Conservation (phyloP, 1,140 invertebrate species). For the Hyphantria cunea region DNA sequence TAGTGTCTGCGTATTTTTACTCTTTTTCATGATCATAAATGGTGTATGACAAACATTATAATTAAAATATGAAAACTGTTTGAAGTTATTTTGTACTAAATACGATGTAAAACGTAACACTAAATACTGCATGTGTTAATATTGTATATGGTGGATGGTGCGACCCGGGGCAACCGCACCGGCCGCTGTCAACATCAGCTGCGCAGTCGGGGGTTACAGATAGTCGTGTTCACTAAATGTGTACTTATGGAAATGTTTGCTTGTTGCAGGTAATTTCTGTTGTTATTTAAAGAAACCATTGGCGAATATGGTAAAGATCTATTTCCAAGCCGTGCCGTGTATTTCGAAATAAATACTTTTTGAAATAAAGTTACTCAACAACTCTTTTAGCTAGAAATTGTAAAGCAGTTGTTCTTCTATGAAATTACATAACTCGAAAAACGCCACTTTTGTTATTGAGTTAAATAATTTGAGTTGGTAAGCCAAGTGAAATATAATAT, state of each 20-base stretch:
- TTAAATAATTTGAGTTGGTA: no score
- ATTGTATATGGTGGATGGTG: constrained; percentile 26
- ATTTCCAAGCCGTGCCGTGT: neutral
- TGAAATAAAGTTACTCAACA: no score
- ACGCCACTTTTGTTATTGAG: neutral
- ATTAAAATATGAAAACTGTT: no score
- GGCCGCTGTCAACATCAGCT: constrained; percentile 51
- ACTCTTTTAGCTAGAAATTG: no score
- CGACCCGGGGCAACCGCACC: constrained; percentile 32
- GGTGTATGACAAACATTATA: no score
- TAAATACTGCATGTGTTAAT: constrained; percentile 8
- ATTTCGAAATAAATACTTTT: no score
- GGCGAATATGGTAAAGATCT: constrained; percentile 1
- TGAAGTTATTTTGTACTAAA: neutral
- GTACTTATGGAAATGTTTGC: constrained; percentile 15
- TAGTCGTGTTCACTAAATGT: constrained; percentile 20
- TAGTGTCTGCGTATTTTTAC: no score
- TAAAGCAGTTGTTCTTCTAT: no score
- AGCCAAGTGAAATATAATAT: no score
- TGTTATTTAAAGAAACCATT: constrained; percentile 1
- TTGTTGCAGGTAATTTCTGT: constrained; percentile 26
- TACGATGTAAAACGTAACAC: neutral
- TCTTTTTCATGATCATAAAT: no score
- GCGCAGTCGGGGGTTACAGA: constrained; percentile 17
- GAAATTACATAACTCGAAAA: no score